phyloP scores from a whole-genome alignment of 2,888 invertebrate species.

The Lithodes maja region DNA sequence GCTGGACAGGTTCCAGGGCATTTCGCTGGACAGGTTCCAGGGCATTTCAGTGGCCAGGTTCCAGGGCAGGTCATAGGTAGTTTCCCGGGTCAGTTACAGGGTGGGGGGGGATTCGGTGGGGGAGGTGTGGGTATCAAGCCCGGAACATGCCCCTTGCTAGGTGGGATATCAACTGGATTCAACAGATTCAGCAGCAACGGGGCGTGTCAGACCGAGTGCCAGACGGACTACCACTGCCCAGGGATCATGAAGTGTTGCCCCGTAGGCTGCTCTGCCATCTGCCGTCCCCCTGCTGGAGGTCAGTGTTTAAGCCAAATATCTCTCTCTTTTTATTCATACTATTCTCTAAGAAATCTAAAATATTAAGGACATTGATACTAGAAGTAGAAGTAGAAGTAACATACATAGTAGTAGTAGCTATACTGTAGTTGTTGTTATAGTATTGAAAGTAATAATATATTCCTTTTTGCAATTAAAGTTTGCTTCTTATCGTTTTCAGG shows the following conservation, averaged over 20 bases:
- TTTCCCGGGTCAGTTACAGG: not conserved
- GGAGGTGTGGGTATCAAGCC: not conserved
- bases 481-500: not conserved
- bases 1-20: too few species aligned
- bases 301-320: not conserved
- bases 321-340: not conserved
- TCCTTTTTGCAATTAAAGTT: too few species aligned
- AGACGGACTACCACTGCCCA: slow-evolving; percentile 25
- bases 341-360: not conserved
- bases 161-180: not conserved
- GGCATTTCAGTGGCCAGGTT: not conserved
- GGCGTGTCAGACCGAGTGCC: slow-evolving; percentile 13
- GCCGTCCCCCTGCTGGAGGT: slow-evolving; percentile 12
- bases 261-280: slow-evolving; percentile 24
- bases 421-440: too few species aligned
- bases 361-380: too few species aligned
- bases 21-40: not conserved
- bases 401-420: too few species aligned
- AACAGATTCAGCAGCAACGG: not conserved
- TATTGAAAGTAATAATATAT: too few species aligned
- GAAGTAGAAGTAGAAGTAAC: too few species aligned
- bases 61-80: not conserved
- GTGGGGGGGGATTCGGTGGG: not conserved
- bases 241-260: slow-evolving; percentile 25
- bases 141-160: not conserved